Base-by-base conservation (phyloP, 2,888 invertebrate species). In the Glomeris marginata region DNA sequence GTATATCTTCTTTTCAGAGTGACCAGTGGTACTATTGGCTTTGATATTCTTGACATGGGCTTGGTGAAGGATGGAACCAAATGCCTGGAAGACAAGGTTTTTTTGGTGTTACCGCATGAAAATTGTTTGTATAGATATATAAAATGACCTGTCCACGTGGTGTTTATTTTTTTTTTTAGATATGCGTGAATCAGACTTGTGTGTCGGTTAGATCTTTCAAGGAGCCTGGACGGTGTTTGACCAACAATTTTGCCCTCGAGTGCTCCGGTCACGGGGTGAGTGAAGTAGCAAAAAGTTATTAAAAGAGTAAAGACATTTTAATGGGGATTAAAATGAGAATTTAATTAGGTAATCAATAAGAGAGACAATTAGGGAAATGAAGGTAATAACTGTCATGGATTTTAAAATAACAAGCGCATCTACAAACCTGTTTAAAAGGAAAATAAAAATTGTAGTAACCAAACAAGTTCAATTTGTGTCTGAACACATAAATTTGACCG, bases 241-340 rank as follows among this genome's bases (percentile, higher is more conserved):
- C 80, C 57, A 91, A 87, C 68, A 83, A 84, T 67, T 79, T 81
- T 66, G 84, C 81, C 63, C 73, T 80, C 60, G 86, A 91, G 66
- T 98, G 97, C 72, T 94, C 94, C 51, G 87, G 85, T 54, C 83
- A 84, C 71, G 97, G 97, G 74, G 95, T 94, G 72, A 81, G 85
- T 79, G n/a, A 2, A 33, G 13, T 16, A 20, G 10, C 15, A 8
- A 20, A 20, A 21, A 11, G 36, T 13, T 13, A n/a, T n/a, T n/a
- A n/a, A n/a, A n/a, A n/a, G n/a, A n/a, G n/a, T n/a, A n/a, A n/a
- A n/a, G n/a, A n/a, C n/a, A n/a, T n/a, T n/a, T n/a, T n/a, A n/a
- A n/a, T n/a, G n/a, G n/a, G n/a, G n/a, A n/a, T n/a, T n/a, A n/a
- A n/a, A n/a, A n/a, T n/a, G n/a, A n/a, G n/a, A n/a, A n/a, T n/a